phyloP scores from a whole-genome alignment of 2,113 vertebrate genomes.

The Eretmochelys imbricata region DNA sequence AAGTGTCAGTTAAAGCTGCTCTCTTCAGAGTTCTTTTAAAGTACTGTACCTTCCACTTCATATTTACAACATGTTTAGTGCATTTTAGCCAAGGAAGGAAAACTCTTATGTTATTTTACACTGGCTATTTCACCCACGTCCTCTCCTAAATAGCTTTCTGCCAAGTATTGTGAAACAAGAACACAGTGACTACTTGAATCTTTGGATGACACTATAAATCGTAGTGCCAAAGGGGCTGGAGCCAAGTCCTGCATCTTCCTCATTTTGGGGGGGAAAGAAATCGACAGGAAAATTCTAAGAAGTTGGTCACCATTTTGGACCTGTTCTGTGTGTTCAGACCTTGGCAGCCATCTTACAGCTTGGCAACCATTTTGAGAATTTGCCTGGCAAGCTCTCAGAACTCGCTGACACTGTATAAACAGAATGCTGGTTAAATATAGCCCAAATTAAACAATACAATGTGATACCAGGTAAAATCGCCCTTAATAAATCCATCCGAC shows the following conservation, averaged over 20 bases:
- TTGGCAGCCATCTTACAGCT: conserved; percentile 98
- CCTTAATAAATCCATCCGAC: conserved; percentile 56
- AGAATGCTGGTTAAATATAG: conserved; percentile 82
- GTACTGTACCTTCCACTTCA: conserved; percentile 7
- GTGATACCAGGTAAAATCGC: conserved; percentile 76
- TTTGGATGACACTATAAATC: conserved; percentile 89
- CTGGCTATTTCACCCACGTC: conserved; percentile 75
- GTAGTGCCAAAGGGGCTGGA: conserved; percentile 86
- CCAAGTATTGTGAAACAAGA: conserved; percentile 84
- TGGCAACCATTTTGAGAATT: conserved; percentile 99
- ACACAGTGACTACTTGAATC: conserved; percentile 88
- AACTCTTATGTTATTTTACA: conserved; percentile 57
- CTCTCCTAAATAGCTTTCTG: conserved; percentile 77
- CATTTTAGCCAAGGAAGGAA: conserved; percentile 68
- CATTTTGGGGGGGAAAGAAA: conserved; percentile 57
- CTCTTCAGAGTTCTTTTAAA: conserved; percentile 61
- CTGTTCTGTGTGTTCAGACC: conserved; percentile 76
- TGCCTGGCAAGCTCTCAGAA: conserved; percentile 87
- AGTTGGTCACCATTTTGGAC: conserved; percentile 83
- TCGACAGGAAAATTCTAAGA: conserved; percentile 64
- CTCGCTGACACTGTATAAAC: conserved; percentile 83
- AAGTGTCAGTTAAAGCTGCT: conserved; percentile 27
- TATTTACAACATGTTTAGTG: conserved; percentile 1
- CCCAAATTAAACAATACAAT: conserved; percentile 76
- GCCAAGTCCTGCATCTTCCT: conserved; percentile 89